Evolutionary conservation across 2,113 vertebrate species (phyloP), one percentile per base, ranked within the genome.

Genomic region (Malurus elegans): DNA sequence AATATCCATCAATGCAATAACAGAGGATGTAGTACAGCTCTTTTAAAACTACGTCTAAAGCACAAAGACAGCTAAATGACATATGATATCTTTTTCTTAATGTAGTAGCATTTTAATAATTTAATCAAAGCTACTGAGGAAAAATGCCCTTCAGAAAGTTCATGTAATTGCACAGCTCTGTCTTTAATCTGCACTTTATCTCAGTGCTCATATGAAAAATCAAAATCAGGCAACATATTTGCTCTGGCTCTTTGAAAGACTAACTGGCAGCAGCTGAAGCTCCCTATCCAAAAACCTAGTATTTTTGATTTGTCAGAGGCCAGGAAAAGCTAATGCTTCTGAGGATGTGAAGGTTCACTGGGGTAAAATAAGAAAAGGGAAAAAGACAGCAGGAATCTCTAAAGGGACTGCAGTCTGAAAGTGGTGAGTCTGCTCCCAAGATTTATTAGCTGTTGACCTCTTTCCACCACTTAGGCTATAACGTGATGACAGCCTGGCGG

Each of bases 391-490:
- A 92, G 54, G 53, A 79, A 45, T 83, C 74, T 79, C 74, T 86
- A 64, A 79, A 84, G 50, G 54, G 65, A 71, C 65, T 81, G 56
- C 40, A 91, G 50, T 80, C 47, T 84, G 69, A 76, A 96, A 87
- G 56, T 34, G n/a, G 86, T 58, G 75, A 82, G 79, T 70, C 71
- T 94, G 76, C 80, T 95, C 82, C 60, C 20, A 76, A 76, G 83
- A 96, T 96, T 96, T 95, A 94, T 97, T 94, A 93, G 81, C 82
- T 86, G 60, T 76, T 94, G 78, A 93, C 79, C 79, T 92, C 53
- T 40, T 85, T 84, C 69, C 51, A 69, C 90, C 61, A 82, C 50
- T 92, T 93, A 71, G 42, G 62, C 76, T 92, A 54, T 94, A 95
- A 94, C 1, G 7, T 74, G 84, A 94, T 94, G 96, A 92, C 90